Evolutionary conservation across 2,888 invertebrate species (phyloP), one percentile per base, ranked within the genome.

Genomic region (Dorcus hopei): DNA sequence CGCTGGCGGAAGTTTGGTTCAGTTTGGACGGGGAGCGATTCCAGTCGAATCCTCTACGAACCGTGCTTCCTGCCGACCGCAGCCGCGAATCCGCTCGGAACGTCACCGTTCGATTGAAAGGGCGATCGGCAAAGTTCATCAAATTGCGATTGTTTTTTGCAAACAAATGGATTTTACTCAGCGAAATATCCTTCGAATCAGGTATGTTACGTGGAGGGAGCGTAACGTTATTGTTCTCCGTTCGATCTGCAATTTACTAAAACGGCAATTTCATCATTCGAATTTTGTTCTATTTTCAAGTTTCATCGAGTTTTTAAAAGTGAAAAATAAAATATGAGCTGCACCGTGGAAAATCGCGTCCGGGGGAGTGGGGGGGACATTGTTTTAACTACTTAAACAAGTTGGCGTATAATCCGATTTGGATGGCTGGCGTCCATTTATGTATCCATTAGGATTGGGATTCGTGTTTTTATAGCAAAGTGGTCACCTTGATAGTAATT

Each of bases 81-180:
- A 80, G 81, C 3, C 80, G 85, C 0, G 85, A 85, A 68, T 81
- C 83, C 38, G 84, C 85, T 3, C 79, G 85, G 33, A 84, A 87
- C 70, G 82, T 95, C 43, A 87, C 88, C 68, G 85, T 95, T 49
- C 85, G 87, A 53, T 81, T 95, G 49, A 85, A 87, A 65, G 86
- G 89, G 70, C 83, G 88, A 61, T 84, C 91, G 1, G 95, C 90
- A 0, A 85, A 85, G 70, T 91, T 87, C 74, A 83, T 95, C 65
- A 88, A 87, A 81, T 72, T 90, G 69, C 84, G 88, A 69, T 82
- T 95, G 11, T 85, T 83, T 70, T 93, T 93, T 74, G 87, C 88
- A 61, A 85, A 90, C 65, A 87, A 89, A 73, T 95, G 95, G 95
- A 87, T 95, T 62, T 83, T 95, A 65, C 85, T 96, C 72, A 94